A percentile compares a stretch with the other conserved stretches of the same genome.
phyloP scores from a whole-genome alignment of 2,888 invertebrate species.

The Andricus quercusramuli region DNA sequence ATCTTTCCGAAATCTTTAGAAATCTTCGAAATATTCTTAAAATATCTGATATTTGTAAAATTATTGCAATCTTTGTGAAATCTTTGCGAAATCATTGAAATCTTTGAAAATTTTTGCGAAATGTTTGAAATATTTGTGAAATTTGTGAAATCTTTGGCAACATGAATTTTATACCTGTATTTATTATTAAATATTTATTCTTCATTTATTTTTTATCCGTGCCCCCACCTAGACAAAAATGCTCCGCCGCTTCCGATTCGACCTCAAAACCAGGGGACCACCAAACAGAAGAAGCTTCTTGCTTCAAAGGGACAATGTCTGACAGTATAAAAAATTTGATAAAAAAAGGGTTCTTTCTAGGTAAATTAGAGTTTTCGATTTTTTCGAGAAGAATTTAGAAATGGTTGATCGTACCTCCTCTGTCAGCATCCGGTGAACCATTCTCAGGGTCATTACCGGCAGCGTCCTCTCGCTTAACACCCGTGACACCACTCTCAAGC shows the following conservation, averaged over 20 bases:
- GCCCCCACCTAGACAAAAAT: too few relatives aligned
- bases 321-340: neutral
- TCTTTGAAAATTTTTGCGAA: too few relatives aligned
- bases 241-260: neutral
- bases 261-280: neutral
- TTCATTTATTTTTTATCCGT: too few relatives aligned
- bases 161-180: too few relatives aligned
- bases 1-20: too few relatives aligned
- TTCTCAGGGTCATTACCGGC: conserved; percentile 90
- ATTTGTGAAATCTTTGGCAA: too few relatives aligned
- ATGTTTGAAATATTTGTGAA: too few relatives aligned
- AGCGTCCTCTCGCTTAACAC: conserved; percentile 91
- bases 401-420: conserved; percentile 80
- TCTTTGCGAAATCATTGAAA: too few relatives aligned
- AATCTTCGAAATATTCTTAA: too few relatives aligned
- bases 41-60: too few relatives aligned
- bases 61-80: too few relatives aligned
- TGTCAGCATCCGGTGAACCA: conserved; percentile 92
- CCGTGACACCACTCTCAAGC: conserved; percentile 89
- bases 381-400: neutral
- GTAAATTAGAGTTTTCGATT: neutral
- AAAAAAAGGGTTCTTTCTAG: neutral
- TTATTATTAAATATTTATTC: too few relatives aligned
- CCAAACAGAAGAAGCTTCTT: neutral
- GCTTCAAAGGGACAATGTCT: neutral